Conservation (phyloP, 2,797 vertebrate species). For the Varecia variegata region DNA sequence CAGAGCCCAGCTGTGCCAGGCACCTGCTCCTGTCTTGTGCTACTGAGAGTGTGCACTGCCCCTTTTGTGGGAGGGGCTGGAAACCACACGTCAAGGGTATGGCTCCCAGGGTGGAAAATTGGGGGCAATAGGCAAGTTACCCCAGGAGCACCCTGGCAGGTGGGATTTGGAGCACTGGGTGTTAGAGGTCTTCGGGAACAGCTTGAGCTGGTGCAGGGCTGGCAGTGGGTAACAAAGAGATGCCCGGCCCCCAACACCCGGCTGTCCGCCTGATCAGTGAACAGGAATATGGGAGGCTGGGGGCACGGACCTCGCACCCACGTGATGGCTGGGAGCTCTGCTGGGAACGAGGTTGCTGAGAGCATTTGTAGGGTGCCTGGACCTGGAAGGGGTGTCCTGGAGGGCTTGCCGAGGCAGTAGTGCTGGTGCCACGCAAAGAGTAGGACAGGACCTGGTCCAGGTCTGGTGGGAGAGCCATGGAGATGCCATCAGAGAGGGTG, state of each 20-base stretch:
- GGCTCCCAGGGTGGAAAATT: not conserved
- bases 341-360: not conserved
- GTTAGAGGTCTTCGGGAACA: not conserved
- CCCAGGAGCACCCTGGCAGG: not conserved
- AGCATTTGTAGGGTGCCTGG: too few species aligned
- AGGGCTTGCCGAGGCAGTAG: not conserved
- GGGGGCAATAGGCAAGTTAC: not conserved
- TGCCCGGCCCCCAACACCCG: not conserved
- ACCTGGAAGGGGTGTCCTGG: not conserved
- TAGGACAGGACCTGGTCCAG: not conserved
- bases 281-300: not conserved
- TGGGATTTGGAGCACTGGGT: not conserved
- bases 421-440: too few species aligned
- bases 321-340: not conserved
- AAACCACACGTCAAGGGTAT: not conserved
- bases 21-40: not conserved
- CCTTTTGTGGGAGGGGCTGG: not conserved
- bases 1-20: not conserved
- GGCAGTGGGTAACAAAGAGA: not conserved
- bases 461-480: not conserved
- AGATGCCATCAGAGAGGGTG: not conserved
- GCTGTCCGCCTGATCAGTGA: not conserved
- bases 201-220: not conserved
- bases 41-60: not conserved
- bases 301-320: not conserved